Percentiles rank a stretch among this genome's conserved stretches.
These are phyloP conservation scores for Bufo bufo DNA, from an alignment of 2,113 vertebrate genomes.

Conservation along the genomic window DNA sequence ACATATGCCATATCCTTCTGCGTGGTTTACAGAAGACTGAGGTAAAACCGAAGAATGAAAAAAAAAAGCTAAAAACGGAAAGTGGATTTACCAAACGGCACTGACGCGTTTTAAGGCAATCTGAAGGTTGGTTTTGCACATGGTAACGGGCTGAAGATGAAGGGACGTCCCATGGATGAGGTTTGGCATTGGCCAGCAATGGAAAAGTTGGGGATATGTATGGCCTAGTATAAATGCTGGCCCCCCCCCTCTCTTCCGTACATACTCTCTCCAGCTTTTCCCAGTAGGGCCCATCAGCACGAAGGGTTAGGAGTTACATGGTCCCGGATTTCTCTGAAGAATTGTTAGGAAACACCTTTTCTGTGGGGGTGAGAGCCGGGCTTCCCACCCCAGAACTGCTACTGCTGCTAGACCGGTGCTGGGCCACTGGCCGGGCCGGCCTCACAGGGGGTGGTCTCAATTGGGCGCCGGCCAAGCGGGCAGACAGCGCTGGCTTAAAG, in stretches of 20 bases:
- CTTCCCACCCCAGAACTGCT: conserved; percentile 93
- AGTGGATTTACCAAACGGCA: neutral
- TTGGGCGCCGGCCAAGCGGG: conserved; percentile 87
- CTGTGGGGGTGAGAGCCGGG: conserved; percentile 91
- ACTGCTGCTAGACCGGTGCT: conserved; percentile 94
- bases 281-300: neutral
- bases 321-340: conserved; percentile 87
- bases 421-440: conserved; percentile 79
- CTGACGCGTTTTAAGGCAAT: conserved; percentile 43
- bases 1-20: neutral
- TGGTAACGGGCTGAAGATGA: neutral
- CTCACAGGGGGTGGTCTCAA: conserved; percentile 88
- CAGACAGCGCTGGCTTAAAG: conserved; percentile 91
- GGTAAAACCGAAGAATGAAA: neutral
- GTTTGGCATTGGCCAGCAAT: neutral
- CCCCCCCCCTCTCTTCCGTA: neutral
- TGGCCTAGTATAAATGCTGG: conserved; percentile 10
- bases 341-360: conserved; percentile 90
- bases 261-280: neutral
- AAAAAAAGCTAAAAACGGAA: neutral
- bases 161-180: neutral
- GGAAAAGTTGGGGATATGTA: neutral
- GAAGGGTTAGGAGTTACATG: conserved; percentile 74
- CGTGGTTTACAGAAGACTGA: neutral
- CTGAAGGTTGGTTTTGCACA: conserved; percentile 1